Conservation (phyloP, 2,113 vertebrate genomes). For the Labeo rohita region DNA sequence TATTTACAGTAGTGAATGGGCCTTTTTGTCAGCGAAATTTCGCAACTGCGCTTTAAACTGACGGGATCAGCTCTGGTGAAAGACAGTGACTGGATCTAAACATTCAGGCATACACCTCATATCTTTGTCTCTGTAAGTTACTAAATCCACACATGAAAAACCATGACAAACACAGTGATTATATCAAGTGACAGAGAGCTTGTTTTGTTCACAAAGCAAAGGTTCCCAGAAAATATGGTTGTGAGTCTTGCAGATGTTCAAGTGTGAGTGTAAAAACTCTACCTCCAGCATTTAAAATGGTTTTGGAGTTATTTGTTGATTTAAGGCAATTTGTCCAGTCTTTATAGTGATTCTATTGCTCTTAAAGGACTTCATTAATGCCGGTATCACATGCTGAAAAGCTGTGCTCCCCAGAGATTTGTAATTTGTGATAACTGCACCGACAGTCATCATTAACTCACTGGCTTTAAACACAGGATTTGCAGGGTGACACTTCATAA, state of each 20-base stretch:
- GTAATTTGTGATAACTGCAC: slow-evolving; percentile 49
- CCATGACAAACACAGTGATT: too few relatives aligned
- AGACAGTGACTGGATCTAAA: neutral
- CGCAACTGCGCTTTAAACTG: neutral
- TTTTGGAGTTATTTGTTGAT: neutral
- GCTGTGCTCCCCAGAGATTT: neutral
- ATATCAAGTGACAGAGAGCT: too few relatives aligned
- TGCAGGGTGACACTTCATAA: slow-evolving; percentile 60
- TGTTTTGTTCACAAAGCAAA: too few relatives aligned
- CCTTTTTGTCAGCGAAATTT: neutral
- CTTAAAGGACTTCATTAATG: slow-evolving; percentile 19
- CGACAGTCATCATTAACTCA: slow-evolving; percentile 39
- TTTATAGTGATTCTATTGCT: neutral
- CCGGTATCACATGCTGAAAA: neutral
- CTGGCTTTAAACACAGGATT: slow-evolving; percentile 54
- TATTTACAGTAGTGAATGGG: neutral
- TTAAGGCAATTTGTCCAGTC: neutral
- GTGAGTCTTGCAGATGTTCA: neutral
- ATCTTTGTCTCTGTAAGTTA: too few relatives aligned
- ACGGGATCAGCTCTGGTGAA: neutral
- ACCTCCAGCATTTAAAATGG: neutral
- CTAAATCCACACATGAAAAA: too few relatives aligned
- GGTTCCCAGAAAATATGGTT: neutral
- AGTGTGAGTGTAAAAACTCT: neutral
- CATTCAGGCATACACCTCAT: too few relatives aligned